phyloP scores from a whole-genome alignment of 2,113 vertebrate genomes.

The Falcunculus frontatus region DNA sequence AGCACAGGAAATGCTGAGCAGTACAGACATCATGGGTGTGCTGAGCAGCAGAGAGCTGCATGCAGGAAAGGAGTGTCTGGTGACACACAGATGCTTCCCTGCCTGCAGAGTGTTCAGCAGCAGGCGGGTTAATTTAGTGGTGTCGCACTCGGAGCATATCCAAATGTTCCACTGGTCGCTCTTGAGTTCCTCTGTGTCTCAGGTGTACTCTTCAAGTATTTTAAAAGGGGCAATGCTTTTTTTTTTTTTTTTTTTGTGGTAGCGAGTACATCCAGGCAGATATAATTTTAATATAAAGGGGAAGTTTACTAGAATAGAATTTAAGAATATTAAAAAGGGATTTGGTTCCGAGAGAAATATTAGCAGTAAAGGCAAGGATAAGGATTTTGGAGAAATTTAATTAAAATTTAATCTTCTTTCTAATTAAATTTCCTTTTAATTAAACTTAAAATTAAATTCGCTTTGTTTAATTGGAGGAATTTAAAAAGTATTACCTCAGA shows the following conservation, averaged over 20 bases:
- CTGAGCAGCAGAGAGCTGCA: not conserved
- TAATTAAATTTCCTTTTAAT: conserved; percentile 85
- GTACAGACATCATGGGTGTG: not conserved
- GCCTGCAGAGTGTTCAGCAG: not conserved
- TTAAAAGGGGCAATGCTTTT: conserved; percentile 72
- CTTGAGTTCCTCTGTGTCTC: conserved; percentile 55
- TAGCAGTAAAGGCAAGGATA: conserved; percentile 76
- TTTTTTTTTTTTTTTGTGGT: conserved; percentile 52
- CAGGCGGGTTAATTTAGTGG: not conserved
- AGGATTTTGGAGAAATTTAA: conserved; percentile 83
- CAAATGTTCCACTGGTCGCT: conserved; percentile 37
- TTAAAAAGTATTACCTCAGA: conserved; percentile 79
- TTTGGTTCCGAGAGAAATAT: conserved; percentile 81
- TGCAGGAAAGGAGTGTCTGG: not conserved
- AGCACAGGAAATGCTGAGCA: not conserved
- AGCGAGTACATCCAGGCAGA: conserved; percentile 71
- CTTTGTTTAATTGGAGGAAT: conserved; percentile 80
- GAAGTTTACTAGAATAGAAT: conserved; percentile 79
- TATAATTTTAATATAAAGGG: conserved; percentile 74
- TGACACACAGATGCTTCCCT: not conserved
- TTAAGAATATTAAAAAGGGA: conserved; percentile 84
- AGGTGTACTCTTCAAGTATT: conserved; percentile 70
- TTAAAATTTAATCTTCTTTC: conserved; percentile 85
- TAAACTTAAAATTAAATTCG: conserved; percentile 84
- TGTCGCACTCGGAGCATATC: not conserved